Percentiles rank a stretch among this genome's conserved stretches.
Evolutionary conservation across 2,113 vertebrate genomes (phyloP).

Genomic region (Bostrychus sinensis): DNA sequence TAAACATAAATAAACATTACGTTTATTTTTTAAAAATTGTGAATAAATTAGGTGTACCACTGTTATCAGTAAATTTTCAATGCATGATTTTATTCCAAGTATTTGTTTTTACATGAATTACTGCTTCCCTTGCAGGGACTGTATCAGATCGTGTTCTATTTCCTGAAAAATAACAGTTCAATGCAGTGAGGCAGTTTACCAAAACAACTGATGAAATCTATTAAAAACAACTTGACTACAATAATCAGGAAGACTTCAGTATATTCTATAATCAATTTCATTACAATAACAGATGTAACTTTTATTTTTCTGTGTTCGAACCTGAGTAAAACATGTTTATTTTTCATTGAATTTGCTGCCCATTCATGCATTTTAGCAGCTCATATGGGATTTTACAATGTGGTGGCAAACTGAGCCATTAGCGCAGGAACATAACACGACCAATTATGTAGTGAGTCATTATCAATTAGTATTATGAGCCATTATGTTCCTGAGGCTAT

Average conservation of each 20-base stretch:
- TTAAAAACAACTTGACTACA: neutral
- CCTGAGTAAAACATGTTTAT: neutral
- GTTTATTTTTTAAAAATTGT: too few species aligned
- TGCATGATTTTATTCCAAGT: too few species aligned
- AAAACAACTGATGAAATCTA: too few species aligned
- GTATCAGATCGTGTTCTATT: too few species aligned
- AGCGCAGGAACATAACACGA: neutral
- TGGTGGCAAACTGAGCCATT: neutral
- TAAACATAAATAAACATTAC: too few species aligned
- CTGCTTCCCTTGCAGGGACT: too few species aligned
- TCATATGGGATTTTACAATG: neutral
- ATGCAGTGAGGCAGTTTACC: too few species aligned
- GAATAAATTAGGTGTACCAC: too few species aligned
- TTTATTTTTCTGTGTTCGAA: neutral
- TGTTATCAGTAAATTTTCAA: too few species aligned
- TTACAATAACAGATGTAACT: neutral
- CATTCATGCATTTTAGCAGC: neutral
- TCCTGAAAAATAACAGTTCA: too few species aligned
- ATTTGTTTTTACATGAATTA: too few species aligned
- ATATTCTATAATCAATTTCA: neutral
- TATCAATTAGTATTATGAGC: slow-evolving; percentile 5
- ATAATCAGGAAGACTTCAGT: neutral
- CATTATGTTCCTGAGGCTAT: slow-evolving; percentile 11
- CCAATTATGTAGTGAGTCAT: neutral
- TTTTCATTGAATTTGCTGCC: neutral